These are phyloP conservation scores for Myoxocephalus aenaeus DNA, from an alignment of 2,797 vertebrate species.

Conservation along the genomic window DNA sequence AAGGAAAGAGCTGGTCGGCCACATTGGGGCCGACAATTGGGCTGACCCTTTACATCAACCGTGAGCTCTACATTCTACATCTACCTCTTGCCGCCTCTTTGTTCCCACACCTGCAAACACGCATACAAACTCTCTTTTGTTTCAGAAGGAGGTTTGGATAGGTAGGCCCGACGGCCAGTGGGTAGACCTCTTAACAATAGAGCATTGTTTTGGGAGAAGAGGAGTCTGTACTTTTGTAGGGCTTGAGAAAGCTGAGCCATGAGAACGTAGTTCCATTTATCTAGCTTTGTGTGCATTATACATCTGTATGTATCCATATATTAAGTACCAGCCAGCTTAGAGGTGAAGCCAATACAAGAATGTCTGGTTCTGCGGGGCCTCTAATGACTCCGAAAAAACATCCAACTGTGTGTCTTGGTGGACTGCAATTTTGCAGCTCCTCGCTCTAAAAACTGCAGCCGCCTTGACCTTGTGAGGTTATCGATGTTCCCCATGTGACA, in stretches of 20 bases:
- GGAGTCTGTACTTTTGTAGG: conserved; percentile 18
- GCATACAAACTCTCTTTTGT: conserved; percentile 53
- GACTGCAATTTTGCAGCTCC: conserved; percentile 20
- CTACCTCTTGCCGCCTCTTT: conserved; percentile 52
- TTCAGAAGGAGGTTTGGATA: conserved; percentile 57
- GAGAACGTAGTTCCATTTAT: conserved; percentile 46
- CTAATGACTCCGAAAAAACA: conserved; percentile 44
- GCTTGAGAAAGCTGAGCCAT: conserved; percentile 53
- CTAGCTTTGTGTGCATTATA: conserved; percentile 33
- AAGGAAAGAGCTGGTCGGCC: conserved; percentile 30
- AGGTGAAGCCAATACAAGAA: conserved; percentile 25
- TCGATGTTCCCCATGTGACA: conserved; percentile 38
- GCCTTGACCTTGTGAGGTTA: conserved; percentile 52
- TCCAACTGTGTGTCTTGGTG: conserved; percentile 39
- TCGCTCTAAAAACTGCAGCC: conserved; percentile 51
- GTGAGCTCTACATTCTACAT: conserved; percentile 51
- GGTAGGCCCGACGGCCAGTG: conserved; percentile 47
- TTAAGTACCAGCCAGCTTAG: conserved; percentile 27
- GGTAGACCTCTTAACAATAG: conserved; percentile 65
- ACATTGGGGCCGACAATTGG: conserved; percentile 18
- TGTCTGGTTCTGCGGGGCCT: conserved; percentile 30
- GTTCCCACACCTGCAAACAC: conserved; percentile 65
- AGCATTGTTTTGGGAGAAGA: conserved; percentile 70
- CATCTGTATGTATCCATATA: conserved; percentile 34
- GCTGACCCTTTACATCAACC: conserved; percentile 54